Percentiles rank a stretch among this genome's conserved stretches.
Conservation (phyloP, 2,888 invertebrate species). For the Callosobruchus maculatus region DNA sequence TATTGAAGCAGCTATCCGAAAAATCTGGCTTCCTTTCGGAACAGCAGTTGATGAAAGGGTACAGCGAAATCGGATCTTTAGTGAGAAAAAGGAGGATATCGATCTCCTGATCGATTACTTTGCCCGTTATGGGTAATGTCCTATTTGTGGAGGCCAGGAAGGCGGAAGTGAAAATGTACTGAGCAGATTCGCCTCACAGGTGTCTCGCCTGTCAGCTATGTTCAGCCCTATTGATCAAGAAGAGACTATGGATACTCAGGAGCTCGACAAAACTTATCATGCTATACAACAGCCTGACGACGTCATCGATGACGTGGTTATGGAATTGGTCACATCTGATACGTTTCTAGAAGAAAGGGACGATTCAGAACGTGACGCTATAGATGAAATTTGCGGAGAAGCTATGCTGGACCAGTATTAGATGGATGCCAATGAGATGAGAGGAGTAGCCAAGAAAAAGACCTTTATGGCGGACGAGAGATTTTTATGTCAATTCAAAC, state of each 20-base stretch:
- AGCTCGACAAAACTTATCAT: constrained; percentile 14
- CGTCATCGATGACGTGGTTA: constrained; percentile 15
- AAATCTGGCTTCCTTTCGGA: constrained; percentile 74
- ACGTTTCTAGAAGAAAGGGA: not conserved
- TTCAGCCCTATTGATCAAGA: not conserved
- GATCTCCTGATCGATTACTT: constrained; percentile 67
- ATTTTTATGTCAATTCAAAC: constrained; percentile 47
- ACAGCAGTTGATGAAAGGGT: constrained; percentile 65
- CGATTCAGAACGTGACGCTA: not conserved
- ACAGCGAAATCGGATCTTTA: constrained; percentile 58
- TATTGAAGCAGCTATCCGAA: constrained; percentile 65
- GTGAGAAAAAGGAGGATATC: constrained; percentile 68
- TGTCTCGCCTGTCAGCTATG: constrained; percentile 7
- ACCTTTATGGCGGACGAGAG: constrained; percentile 1
- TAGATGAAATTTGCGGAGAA: constrained; percentile 5
- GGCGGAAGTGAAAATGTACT: not conserved
- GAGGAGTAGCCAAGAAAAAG: not conserved
- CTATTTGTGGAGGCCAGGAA: constrained; percentile 51
- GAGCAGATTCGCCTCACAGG: constrained; percentile 9
- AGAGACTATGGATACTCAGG: not conserved
- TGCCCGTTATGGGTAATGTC: constrained; percentile 69
- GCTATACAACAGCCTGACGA: constrained; percentile 13
- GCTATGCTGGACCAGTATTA: not conserved
- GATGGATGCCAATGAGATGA: constrained; percentile 3
- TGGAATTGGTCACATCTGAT: constrained; percentile 9